Conservation (phyloP, 2,797 vertebrate species). For the Manis javanica region DNA sequence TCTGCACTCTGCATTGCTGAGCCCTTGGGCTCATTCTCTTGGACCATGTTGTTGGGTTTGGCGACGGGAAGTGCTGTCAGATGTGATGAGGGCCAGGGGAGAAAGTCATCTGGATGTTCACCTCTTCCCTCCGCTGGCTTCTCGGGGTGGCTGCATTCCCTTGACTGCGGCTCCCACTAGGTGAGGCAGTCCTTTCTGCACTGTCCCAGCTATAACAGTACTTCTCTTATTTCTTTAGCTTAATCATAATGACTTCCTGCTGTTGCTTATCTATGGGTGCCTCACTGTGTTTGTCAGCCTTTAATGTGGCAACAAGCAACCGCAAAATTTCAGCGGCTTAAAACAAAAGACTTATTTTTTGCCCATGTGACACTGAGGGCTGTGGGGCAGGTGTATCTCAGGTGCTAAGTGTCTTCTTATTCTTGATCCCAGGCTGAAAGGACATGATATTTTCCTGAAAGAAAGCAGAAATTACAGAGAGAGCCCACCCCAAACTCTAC, state of each 20-base stretch:
- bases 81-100: neutral
- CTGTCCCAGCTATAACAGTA: neutral
- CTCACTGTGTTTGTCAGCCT: neutral
- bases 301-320: neutral
- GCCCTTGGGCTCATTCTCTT: neutral
- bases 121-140: neutral
- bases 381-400: neutral
- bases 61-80: neutral
- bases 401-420: neutral
- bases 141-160: neutral
- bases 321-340: neutral
- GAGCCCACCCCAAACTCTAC: neutral
- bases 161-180: neutral
- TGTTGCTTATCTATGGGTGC: neutral
- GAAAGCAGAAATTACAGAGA: neutral
- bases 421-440: neutral
- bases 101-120: neutral
- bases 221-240: neutral
- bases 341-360: neutral
- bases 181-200: neutral
- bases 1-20: neutral
- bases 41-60: neutral
- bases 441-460: neutral
- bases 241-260: neutral
- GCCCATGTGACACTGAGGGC: neutral